Conservation (phyloP, 2,113 vertebrate species). For the Nicator chloris region DNA sequence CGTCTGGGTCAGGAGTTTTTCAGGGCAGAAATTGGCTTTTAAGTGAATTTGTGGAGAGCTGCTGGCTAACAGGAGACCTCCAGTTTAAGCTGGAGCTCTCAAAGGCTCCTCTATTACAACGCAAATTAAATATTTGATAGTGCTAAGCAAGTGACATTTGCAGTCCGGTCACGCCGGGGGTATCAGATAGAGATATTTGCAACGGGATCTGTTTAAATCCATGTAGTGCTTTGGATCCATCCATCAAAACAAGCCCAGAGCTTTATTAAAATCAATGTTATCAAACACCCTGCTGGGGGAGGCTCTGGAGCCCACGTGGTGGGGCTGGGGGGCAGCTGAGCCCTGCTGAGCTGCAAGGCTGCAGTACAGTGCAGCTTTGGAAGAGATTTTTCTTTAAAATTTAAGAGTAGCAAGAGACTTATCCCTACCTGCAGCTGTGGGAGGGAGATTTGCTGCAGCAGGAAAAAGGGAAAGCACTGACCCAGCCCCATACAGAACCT, state of each 20-base stretch:
- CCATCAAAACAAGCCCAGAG: background rate
- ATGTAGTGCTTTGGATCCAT: background rate
- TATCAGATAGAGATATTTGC: constrained; percentile 44
- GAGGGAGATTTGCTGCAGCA: background rate
- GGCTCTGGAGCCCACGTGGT: background rate
- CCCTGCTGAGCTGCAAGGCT: background rate
- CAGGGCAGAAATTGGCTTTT: background rate
- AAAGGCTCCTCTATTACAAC: background rate
- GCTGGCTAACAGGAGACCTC: background rate
- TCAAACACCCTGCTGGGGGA: background rate
- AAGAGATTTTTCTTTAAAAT: background rate
- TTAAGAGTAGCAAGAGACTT: background rate
- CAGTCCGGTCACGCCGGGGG: background rate
- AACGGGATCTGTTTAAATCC: background rate
- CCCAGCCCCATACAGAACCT: background rate
- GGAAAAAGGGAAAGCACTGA: background rate
- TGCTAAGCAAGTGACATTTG: constrained; percentile 50
- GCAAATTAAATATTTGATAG: constrained; percentile 50
- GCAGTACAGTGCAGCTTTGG: background rate
- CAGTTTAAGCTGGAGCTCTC: background rate
- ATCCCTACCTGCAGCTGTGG: background rate
- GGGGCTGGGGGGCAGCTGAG: background rate
- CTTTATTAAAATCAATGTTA: constrained; percentile 26
- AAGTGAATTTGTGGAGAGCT: background rate
- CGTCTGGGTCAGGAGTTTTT: background rate